These are phyloP conservation scores for Drosophila ambigua DNA, from an alignment of 1,140 invertebrate species.

Conservation along the genomic window DNA sequence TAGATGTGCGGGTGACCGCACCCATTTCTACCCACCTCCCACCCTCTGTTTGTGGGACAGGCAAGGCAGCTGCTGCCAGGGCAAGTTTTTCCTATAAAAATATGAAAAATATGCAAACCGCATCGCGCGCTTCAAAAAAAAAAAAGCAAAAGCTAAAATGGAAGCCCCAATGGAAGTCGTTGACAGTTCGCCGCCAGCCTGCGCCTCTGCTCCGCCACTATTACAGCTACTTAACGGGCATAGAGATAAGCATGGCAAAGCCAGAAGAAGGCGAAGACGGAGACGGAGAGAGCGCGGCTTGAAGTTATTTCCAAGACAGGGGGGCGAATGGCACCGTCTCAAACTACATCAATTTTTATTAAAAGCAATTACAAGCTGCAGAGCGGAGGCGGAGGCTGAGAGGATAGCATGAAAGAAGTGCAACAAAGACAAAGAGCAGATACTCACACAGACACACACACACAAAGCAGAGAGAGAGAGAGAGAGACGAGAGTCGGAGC, in stretches of 20 bases:
- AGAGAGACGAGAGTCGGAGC: constrained; percentile 19
- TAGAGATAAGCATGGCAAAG: constrained; percentile 43
- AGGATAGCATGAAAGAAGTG: constrained; percentile 54
- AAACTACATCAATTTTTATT: constrained; percentile 79
- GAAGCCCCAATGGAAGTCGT: constrained; percentile 55
- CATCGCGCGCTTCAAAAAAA: constrained; percentile 68
- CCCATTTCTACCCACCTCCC: constrained; percentile 55
- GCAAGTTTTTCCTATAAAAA: constrained; percentile 47
- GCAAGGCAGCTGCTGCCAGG: background rate
- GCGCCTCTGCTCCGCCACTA: constrained; percentile 26
- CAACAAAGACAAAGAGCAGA: constrained; percentile 76
- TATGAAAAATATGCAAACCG: constrained; percentile 79
- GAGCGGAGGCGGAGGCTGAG: constrained; percentile 41
- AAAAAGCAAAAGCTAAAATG: constrained; percentile 58
- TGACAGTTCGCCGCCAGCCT: constrained; percentile 36
- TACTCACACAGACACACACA: constrained; percentile 6
- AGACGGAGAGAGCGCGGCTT: constrained; percentile 14
- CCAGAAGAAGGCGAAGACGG: constrained; percentile 2
- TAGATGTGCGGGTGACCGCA: constrained; percentile 65
- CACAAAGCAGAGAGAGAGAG: constrained; percentile 21
- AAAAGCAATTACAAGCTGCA: constrained; percentile 78
- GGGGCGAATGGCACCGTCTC: constrained; percentile 13
- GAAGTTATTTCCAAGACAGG: constrained; percentile 44
- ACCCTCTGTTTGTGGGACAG: constrained; percentile 1
- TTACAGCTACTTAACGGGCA: constrained; percentile 62